These are phyloP conservation scores for Bovichtus variegatus DNA, from an alignment of 2,797 vertebrate genomes.

Conservation along the genomic window DNA sequence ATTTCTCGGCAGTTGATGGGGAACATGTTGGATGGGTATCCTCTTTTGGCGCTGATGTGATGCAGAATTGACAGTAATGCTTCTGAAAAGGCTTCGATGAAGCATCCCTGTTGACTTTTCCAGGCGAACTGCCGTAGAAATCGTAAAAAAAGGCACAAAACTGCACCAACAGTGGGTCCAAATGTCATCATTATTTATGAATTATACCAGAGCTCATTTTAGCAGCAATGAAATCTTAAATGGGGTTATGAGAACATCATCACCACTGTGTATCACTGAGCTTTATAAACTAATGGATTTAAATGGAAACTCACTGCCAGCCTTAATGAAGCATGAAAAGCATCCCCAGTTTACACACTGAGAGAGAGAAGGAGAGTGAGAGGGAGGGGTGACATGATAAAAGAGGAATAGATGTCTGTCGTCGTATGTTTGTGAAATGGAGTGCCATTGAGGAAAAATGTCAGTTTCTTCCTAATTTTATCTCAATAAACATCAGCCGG, in stretches of 20 bases:
- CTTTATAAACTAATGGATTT: slow-evolving; percentile 74
- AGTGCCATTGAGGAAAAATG: background rate
- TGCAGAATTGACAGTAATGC: slow-evolving; percentile 20
- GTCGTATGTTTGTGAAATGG: slow-evolving; percentile 26
- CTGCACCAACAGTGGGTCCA: slow-evolving; percentile 32
- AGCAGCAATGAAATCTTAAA: slow-evolving; percentile 70
- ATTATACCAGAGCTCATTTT: slow-evolving; percentile 68
- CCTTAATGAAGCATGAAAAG: slow-evolving; percentile 77
- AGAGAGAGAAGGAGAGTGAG: slow-evolving; percentile 17
- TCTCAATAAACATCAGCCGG: slow-evolving; percentile 19
- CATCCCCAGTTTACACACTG: slow-evolving; percentile 71
- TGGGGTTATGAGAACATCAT: slow-evolving; percentile 74
- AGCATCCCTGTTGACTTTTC: slow-evolving; percentile 33
- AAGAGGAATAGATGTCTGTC: slow-evolving; percentile 17
- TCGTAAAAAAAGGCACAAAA: slow-evolving; percentile 19
- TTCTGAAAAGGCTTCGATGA: slow-evolving; percentile 10
- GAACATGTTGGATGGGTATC: slow-evolving; percentile 15
- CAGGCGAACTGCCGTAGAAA: slow-evolving; percentile 4
- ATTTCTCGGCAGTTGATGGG: slow-evolving; percentile 44
- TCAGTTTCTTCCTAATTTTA: slow-evolving; percentile 8
- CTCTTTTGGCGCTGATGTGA: background rate
- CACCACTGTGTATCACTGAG: slow-evolving; percentile 66
- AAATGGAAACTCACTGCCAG: slow-evolving; percentile 67
- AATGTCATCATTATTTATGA: slow-evolving; percentile 69
- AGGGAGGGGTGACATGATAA: slow-evolving; percentile 36